Evolutionary conservation across 2,113 vertebrate species (phyloP).

Genomic region (Urocolius indicus): DNA sequence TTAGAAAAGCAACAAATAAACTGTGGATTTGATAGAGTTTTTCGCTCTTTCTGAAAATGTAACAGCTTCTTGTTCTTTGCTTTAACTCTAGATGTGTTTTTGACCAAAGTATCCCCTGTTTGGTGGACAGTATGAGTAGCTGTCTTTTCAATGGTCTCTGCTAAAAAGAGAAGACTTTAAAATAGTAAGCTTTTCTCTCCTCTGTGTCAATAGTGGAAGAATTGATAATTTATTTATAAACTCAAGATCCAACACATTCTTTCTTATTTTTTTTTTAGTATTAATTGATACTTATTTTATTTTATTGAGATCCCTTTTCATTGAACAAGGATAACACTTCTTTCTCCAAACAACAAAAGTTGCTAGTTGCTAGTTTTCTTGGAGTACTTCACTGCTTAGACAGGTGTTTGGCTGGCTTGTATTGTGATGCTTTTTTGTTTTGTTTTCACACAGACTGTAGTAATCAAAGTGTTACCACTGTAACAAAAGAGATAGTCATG

Average conservation of each 20-base stretch:
- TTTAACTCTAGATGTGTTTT: neutral
- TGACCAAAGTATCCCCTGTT: neutral
- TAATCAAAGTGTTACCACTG: neutral
- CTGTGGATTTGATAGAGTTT: neutral
- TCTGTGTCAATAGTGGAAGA: neutral
- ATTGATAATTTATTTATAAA: neutral
- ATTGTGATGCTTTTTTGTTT: neutral
- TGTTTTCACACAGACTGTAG: neutral
- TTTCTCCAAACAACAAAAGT: neutral
- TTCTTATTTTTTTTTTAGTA: neutral
- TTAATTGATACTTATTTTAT: neutral
- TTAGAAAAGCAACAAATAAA: neutral
- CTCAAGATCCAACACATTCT: neutral
- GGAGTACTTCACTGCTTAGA: neutral
- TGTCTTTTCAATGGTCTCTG: neutral
- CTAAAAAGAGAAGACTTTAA: neutral
- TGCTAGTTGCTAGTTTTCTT: neutral
- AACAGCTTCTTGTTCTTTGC: neutral
- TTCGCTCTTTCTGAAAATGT: neutral
- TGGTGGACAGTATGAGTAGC: neutral
- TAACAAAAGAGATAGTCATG: neutral
- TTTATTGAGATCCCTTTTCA: neutral
- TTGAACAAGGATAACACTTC: neutral
- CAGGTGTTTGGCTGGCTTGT: conserved; percentile 27
- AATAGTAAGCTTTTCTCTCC: neutral